Percentiles rank a stretch among this genome's conserved stretches.
Conservation (phyloP, 1,140 invertebrate species). For the Hestina assimilis region DNA sequence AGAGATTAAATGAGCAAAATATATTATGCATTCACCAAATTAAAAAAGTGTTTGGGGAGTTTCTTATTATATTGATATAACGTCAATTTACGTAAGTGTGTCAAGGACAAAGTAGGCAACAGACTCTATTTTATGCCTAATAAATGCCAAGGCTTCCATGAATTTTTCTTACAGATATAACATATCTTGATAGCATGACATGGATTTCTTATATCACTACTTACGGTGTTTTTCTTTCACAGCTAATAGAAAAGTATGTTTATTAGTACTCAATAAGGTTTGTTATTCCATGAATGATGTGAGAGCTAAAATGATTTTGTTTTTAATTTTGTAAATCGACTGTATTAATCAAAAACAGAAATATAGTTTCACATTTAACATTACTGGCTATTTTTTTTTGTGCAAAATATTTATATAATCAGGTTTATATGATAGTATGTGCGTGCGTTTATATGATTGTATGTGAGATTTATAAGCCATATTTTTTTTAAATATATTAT, state of each 20-base stretch:
- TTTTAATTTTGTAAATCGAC: too few species aligned
- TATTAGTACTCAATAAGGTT: background rate
- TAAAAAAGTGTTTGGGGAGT: background rate
- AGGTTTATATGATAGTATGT: too few species aligned
- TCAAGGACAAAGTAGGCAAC: conserved; percentile 11
- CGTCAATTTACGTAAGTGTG: conserved; percentile 7
- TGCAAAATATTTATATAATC: too few species aligned
- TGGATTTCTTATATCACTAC: background rate
- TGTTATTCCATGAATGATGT: too few species aligned
- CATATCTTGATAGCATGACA: background rate
- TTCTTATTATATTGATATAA: conserved; percentile 3
- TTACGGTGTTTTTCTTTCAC: conserved; percentile 2
- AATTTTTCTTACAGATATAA: background rate
- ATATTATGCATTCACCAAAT: background rate
- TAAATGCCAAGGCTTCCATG: background rate
- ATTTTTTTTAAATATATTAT: too few species aligned
- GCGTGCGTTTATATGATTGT: too few species aligned
- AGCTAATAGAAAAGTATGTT: background rate
- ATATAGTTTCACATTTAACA: too few species aligned
- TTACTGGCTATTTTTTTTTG: too few species aligned
- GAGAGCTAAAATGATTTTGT: too few species aligned
- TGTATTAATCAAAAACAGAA: too few species aligned
- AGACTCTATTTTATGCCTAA: conserved; percentile 11
- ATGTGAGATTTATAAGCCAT: too few species aligned
- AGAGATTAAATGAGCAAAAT: too few species aligned